A percentile compares a stretch with the other conserved stretches of the same genome.
Conservation (phyloP, 1,140 invertebrate genomes). For the Myzus persicae region DNA sequence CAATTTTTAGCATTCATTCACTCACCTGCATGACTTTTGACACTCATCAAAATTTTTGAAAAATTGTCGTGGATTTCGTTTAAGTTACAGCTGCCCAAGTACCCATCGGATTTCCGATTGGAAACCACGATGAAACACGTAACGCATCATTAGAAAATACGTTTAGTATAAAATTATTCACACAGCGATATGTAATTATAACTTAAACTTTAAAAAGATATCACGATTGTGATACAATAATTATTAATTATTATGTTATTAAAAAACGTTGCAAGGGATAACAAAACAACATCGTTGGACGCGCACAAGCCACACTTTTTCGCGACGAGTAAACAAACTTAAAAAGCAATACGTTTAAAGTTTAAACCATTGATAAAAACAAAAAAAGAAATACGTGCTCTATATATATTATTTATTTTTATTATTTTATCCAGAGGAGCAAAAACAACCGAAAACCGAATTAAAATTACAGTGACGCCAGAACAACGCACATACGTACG, state of each 20-base stretch:
- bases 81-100: not conserved
- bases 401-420: not conserved
- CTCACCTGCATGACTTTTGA: slow-evolving; percentile 55
- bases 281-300: not conserved
- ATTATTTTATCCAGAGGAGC: not conserved
- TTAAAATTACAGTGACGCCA: slow-evolving; percentile 50
- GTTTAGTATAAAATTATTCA: not conserved
- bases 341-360: not conserved
- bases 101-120: not conserved
- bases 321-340: not conserved
- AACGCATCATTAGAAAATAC: not conserved
- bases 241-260: not conserved
- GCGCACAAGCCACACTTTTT: not conserved
- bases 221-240: not conserved
- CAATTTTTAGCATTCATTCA: not conserved
- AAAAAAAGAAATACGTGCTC: not conserved
- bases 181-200: not conserved
- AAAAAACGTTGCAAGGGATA: not conserved
- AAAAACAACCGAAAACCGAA: slow-evolving; percentile 21
- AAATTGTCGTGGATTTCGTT: slow-evolving; percentile 22
- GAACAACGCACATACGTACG: slow-evolving; percentile 4
- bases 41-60: slow-evolving; percentile 51
- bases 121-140: not conserved
- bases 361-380: not conserved
- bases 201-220: not conserved